phyloP scores from a whole-genome alignment of 2,888 invertebrate genomes.

The Athrips mouffetella region DNA sequence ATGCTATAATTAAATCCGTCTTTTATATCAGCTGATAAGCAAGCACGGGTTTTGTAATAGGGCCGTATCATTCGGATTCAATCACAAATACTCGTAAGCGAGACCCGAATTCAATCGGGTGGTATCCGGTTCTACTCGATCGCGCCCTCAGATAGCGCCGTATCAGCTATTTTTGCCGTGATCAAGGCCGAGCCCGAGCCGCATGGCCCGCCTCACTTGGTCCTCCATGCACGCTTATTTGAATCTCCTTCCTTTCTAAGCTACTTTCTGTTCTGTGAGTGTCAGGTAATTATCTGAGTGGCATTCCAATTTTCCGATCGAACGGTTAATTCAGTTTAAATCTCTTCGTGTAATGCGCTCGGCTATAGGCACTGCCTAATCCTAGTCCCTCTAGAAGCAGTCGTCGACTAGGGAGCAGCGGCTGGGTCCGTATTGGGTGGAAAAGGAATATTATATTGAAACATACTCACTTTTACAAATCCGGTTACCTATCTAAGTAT shows the following conservation, averaged over 20 bases:
- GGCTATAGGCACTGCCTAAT: slow-evolving; percentile 67
- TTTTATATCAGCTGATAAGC: slow-evolving; percentile 11
- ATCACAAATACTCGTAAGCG: slow-evolving; percentile 39
- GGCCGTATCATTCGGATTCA: slow-evolving; percentile 22
- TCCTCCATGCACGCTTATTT: slow-evolving; percentile 72
- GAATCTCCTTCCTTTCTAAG: slow-evolving; percentile 65
- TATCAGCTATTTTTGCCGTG: slow-evolving; percentile 61
- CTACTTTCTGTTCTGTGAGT: slow-evolving; percentile 77
- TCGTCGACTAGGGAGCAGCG: slow-evolving; percentile 39
- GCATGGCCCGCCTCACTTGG: slow-evolving; percentile 49
- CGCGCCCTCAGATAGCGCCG: slow-evolving; percentile 49
- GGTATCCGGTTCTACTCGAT: slow-evolving; percentile 56
- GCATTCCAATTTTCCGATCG: slow-evolving; percentile 79
- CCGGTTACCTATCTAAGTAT: neutral
- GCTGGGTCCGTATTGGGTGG: slow-evolving; percentile 34
- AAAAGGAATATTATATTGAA: slow-evolving; percentile 38
- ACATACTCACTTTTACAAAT: neutral
- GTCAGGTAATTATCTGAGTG: slow-evolving; percentile 79
- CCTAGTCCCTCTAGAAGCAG: slow-evolving; percentile 61
- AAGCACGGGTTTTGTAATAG: slow-evolving; percentile 8
- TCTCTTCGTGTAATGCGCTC: slow-evolving; percentile 74
- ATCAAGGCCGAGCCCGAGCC: slow-evolving; percentile 44
- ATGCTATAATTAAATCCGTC: neutral
- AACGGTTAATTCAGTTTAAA: slow-evolving; percentile 78
- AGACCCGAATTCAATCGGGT: slow-evolving; percentile 52